Base-by-base conservation (phyloP, 2,888 invertebrate genomes). In the Epirrhoe tristata region DNA sequence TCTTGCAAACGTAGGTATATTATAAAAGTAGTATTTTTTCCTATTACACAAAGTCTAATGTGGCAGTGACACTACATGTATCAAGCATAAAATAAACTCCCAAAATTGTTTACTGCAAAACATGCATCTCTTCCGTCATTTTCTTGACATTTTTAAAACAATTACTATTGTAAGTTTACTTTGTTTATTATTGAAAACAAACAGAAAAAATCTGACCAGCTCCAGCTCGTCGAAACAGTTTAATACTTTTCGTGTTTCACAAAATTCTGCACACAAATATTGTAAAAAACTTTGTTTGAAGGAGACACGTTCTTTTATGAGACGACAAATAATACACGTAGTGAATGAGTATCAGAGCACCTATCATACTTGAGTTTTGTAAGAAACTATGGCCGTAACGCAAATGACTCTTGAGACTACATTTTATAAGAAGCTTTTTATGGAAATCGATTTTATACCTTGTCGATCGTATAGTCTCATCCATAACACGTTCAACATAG, bases 301-400 rank as follows among this genome's bases (percentile, higher is more conserved):
- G 51, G 51, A 32, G 63, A 57, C 43, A 54, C 39, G 60, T 57
- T 59, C 48, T 51, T 57, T 63, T 63, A 32, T 43, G 39, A 16
- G 63, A 54, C 50, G 63, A 17, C 31, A 63, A 59, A 54, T 59
- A 62, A 60, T 58, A 65, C 62, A 50, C 57, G 24, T 36, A 14
- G 53, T 60, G 67, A 67, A 58, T 70, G 61, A 69, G 77, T 80
- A 82, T 81, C 79, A 76, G 64, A 72, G 75, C 74, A 71, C 56
- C 34, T 17, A 6, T 24, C 48, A 84, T 85, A 77, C 80, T 84
- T 77, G 84, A 86, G 53, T 68, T 34, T 52, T 5, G 3, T 34
- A 36, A 14, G 8, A 52, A 43, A 39, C 52, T 17, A 14, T 43
- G 24, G 8, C 24, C 52, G 59, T 14, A 36, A 8, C 36, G 36